phyloP scores from a whole-genome alignment of 2,113 vertebrate species.

The Malurus melanocephalus region DNA sequence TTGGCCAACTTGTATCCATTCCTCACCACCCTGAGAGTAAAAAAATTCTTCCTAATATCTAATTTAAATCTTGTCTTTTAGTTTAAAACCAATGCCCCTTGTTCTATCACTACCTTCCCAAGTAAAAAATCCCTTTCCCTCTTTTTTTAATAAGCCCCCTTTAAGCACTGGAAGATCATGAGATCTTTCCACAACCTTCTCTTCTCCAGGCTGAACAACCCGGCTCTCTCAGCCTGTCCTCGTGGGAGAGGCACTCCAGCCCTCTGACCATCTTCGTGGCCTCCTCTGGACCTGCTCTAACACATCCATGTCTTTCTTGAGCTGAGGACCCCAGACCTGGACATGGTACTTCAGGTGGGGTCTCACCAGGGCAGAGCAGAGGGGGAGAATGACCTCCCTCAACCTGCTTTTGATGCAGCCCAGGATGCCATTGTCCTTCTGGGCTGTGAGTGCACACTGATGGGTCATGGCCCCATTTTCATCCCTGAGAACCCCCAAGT shows the following conservation, averaged over 20 bases:
- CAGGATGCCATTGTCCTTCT: neutral
- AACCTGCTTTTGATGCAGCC: neutral
- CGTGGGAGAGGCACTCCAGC: accelerated
- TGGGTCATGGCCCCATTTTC: neutral
- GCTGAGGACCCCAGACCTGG: neutral
- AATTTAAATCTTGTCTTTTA: neutral
- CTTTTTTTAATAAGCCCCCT: neutral
- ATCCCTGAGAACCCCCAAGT: accelerated
- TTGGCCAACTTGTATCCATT: neutral
- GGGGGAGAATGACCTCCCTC: neutral
- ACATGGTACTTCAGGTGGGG: neutral
- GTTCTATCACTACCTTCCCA: neutral
- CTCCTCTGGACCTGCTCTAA: neutral
- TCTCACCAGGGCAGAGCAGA: neutral
- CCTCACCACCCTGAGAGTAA: neutral
- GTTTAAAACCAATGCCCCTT: neutral
- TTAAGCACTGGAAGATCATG: neutral
- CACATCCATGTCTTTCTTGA: accelerated
- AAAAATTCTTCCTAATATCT: neutral
- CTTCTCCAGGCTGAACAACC: neutral
- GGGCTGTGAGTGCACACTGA: neutral
- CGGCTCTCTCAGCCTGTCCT: neutral
- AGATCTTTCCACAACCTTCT: neutral
- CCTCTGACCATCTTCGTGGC: neutral
- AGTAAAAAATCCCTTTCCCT: neutral